These are phyloP conservation scores for Ceyx erithaca DNA, from an alignment of 2,797 vertebrate species.

Conservation along the genomic window DNA sequence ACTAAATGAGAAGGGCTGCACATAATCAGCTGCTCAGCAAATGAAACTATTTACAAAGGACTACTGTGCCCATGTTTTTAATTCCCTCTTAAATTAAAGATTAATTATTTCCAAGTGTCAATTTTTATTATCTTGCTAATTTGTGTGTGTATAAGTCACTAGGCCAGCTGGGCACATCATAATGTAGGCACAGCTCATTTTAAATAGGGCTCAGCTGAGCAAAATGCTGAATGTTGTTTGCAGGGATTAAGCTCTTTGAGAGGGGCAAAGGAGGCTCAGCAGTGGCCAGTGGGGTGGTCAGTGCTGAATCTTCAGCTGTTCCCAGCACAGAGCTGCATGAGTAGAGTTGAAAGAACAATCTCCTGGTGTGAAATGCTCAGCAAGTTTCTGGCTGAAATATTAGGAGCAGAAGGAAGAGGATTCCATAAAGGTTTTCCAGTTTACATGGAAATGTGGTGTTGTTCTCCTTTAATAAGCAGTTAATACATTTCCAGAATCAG, in stretches of 20 bases:
- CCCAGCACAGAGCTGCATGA: not conserved
- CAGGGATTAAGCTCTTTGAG: not conserved
- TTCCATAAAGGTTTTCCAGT: not conserved
- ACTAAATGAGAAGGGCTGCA: not conserved
- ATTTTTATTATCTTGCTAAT: constrained; percentile 25
- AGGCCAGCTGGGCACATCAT: not conserved
- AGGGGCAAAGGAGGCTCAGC: not conserved
- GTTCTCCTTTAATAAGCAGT: not conserved
- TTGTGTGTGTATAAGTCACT: not conserved
- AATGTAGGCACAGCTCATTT: not conserved
- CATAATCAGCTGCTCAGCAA: not conserved
- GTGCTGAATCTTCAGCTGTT: not conserved
- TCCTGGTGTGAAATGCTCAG: not conserved
- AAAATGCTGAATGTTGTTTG: not conserved
- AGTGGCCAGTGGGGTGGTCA: not conserved
- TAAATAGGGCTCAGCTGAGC: not conserved
- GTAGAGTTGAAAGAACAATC: not conserved
- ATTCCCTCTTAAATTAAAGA: constrained; percentile 30
- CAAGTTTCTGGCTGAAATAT: not conserved
- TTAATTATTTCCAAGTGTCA: constrained; percentile 34
- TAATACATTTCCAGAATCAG: constrained; percentile 3
- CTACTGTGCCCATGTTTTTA: not conserved
- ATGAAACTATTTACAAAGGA: not conserved
- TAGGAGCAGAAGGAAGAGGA: not conserved
- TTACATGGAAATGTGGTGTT: not conserved